Base-by-base conservation (phyloP, 2,888 invertebrate genomes). In the Nephrotoma flavescens region DNA sequence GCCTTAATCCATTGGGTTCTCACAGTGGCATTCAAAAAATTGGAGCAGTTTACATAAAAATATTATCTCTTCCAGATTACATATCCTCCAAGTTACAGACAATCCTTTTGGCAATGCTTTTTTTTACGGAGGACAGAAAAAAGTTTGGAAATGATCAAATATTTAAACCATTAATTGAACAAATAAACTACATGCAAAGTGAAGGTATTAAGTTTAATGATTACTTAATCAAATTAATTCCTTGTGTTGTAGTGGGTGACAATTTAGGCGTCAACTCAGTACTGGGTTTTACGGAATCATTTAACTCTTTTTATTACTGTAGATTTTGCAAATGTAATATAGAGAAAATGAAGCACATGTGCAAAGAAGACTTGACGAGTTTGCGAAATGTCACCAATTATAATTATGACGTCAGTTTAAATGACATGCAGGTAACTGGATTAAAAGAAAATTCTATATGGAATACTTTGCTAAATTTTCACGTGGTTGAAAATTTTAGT, bases 361-460 rank as follows among this genome's bases (percentile, higher is more conserved):
- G 83, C 31, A 15, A 19, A 11, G 31, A 83, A 83, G 11, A 31
- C 0, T 11, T 11, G 15, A 7, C 15, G 4, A 83, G 11, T 19
- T 41, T 31, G 6, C 4, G 83, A 83, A 83, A 11, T 11, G 6
- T 11, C 6, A 1, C 15, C 31, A 83, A 83, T 11, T 83, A 19
- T 19, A 19, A 19, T 19, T 9, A 83, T 7, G 11, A 83, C 11
- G 31, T 83, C 6, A 31, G 11, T 19, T 19, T 31, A 83, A 15
- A 83, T 19, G 31, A 83, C 31, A 11, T 41, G 11, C 15, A 83
- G 31, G 9, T 83, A 6, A 83, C 83, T 11, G 83, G 83, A 71
- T 45, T 87, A 2, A 87, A 87, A 71, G 87, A 87, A 87, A 57
- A 85, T 11, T 85, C 86, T 41, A 42, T 86, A 0, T 87, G 86